Evolutionary conservation across 2,888 invertebrate species (phyloP).

Genomic region (Melinopterus prodromus): DNA sequence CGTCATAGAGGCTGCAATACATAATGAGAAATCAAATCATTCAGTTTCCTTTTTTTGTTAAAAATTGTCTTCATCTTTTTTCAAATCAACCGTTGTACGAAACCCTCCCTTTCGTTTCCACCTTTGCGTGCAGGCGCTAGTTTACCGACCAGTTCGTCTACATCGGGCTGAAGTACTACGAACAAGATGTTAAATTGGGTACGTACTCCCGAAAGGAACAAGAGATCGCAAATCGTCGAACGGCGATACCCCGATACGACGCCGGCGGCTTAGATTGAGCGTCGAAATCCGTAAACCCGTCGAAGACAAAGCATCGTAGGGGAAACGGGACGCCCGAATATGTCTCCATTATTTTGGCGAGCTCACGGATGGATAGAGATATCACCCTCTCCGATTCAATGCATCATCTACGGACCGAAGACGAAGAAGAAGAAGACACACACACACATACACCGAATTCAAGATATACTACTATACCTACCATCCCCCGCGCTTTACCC

Average conservation of each 20-base stretch:
- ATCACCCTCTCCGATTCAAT: conserved; percentile 4
- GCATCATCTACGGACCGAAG: neutral
- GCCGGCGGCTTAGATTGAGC: neutral
- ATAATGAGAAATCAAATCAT: too few species aligned
- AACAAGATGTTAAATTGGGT: conserved; percentile 4
- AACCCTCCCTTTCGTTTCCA: too few species aligned
- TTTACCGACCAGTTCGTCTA: too few species aligned
- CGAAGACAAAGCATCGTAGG: neutral
- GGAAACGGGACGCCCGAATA: neutral
- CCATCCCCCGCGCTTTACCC: neutral
- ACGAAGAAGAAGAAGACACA: neutral
- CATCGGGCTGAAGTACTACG: neutral
- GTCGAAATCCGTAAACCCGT: neutral
- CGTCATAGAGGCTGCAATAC: too few species aligned
- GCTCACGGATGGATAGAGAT: neutral
- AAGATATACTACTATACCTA: neutral
- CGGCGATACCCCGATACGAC: neutral
- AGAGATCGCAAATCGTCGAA: neutral
- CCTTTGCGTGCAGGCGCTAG: too few species aligned
- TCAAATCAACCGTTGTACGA: too few species aligned
- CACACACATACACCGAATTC: neutral
- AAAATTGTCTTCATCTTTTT: too few species aligned
- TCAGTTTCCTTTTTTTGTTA: too few species aligned
- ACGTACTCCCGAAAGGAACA: neutral
- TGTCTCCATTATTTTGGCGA: neutral